Evolutionary conservation across 2,888 invertebrate species (phyloP).

Genomic region (Drosophila glabriapex): DNA sequence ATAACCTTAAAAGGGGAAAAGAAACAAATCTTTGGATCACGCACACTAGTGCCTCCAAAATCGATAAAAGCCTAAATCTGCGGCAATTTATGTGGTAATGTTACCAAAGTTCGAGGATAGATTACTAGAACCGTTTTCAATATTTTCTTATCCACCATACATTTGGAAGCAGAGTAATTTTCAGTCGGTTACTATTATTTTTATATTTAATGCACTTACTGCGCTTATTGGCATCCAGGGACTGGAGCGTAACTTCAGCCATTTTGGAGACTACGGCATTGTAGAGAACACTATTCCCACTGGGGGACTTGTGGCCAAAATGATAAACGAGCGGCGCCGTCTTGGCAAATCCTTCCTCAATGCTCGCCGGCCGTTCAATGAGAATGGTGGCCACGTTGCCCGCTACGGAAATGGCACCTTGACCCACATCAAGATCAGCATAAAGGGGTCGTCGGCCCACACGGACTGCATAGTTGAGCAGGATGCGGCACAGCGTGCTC

Average conservation of each 20-base stretch:
- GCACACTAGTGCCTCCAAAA: not conserved
- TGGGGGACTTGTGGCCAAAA: constrained; percentile 94
- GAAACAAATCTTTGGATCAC: not conserved
- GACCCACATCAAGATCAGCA: constrained; percentile 98
- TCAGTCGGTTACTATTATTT: not conserved
- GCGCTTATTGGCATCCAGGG: constrained; percentile 94
- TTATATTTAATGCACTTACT: constrained; percentile 86
- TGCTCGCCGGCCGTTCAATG: constrained; percentile 96
- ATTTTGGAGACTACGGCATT: constrained; percentile 93
- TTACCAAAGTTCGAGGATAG: not conserved
- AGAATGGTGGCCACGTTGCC: constrained; percentile 96
- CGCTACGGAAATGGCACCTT: constrained; percentile 96
- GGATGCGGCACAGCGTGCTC: constrained; percentile 93
- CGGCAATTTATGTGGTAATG: not conserved
- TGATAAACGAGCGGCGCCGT: constrained; percentile 97
- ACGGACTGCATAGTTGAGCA: constrained; percentile 97
- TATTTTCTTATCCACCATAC: not conserved
- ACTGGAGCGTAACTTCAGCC: constrained; percentile 93
- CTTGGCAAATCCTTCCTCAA: constrained; percentile 97
- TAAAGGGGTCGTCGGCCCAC: constrained; percentile 95
- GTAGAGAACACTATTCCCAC: constrained; percentile 92
- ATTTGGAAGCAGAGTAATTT: not conserved
- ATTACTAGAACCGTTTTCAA: not conserved
- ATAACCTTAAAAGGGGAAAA: not conserved
- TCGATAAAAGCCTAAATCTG: not conserved